Evolutionary conservation across 2,113 vertebrate species (phyloP).

Genomic region (Anser cygnoides): DNA sequence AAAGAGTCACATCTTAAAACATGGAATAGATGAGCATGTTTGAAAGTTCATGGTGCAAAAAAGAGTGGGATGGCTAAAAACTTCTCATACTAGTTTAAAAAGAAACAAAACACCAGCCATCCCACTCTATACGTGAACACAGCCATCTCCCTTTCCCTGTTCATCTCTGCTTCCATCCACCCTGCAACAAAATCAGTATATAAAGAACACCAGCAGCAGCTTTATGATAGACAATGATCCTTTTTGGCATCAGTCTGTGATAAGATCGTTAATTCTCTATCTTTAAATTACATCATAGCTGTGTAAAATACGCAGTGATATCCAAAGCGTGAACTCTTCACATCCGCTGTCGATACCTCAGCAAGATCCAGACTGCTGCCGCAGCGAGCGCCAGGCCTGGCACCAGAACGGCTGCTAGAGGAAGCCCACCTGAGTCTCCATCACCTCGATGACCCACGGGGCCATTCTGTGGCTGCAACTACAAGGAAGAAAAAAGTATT

Average conservation of each 20-base stretch:
- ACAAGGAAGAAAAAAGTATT: conserved; percentile 40
- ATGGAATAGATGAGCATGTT: background rate
- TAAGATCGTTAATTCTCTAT: conserved; percentile 64
- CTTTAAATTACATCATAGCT: conserved; percentile 66
- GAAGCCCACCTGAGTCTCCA: conserved; percentile 75
- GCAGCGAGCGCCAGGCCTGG: conserved; percentile 70
- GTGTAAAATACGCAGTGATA: conserved; percentile 21
- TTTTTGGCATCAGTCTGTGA: conserved; percentile 54
- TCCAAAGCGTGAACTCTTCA: conserved; percentile 56
- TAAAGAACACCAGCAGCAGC: conserved; percentile 58
- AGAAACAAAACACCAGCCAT: background rate
- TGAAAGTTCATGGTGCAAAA: conserved; percentile 50
- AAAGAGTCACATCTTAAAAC: conserved; percentile 21
- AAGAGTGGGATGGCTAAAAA: background rate
- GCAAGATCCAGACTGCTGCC: conserved; percentile 65
- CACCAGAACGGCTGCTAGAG: conserved; percentile 72
- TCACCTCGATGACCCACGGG: conserved; percentile 65
- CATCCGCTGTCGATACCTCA: conserved; percentile 76
- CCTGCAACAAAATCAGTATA: conserved; percentile 37
- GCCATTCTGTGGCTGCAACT: conserved; percentile 78
- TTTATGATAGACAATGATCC: conserved; percentile 61
- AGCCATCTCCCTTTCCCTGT: background rate
- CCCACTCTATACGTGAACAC: background rate
- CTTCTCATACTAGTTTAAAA: conserved; percentile 7
- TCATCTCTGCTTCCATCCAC: background rate